Evolutionary conservation across 2,888 invertebrate genomes (phyloP).

Genomic region (Operophtera brumata): DNA sequence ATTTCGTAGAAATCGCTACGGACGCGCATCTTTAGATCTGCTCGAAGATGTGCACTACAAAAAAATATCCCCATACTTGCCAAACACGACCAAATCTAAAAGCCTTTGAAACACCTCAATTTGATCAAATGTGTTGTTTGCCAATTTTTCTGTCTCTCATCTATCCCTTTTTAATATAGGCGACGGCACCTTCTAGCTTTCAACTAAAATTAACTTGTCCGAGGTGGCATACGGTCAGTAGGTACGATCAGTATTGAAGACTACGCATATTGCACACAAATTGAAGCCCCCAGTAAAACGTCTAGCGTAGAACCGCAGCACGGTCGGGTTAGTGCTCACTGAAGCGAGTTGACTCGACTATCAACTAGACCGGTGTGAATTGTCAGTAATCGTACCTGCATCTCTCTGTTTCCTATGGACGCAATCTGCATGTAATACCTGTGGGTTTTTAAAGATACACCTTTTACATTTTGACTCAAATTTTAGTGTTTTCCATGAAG

Average conservation of each 20-base stretch:
- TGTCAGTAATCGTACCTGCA: conserved; percentile 11
- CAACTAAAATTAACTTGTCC: not conserved
- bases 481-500: not conserved
- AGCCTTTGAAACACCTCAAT: too few species aligned
- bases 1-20: too few species aligned
- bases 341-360: not conserved
- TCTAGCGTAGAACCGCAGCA: not conserved
- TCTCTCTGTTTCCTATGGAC: conserved; percentile 11
- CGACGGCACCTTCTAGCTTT: too few species aligned
- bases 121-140: too few species aligned
- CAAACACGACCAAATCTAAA: too few species aligned
- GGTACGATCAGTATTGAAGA: conserved; percentile 6
- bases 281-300: not conserved
- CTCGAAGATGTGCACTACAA: too few species aligned
- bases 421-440: not conserved
- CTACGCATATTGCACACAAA: not conserved
- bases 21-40: too few species aligned
- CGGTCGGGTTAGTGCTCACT: conserved; percentile 3
- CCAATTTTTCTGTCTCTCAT: too few species aligned
- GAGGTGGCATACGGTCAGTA: not conserved
- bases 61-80: too few species aligned
- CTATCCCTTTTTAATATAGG: too few species aligned
- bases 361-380: conserved; percentile 3
- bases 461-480: not conserved
- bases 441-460: not conserved